Evolutionary conservation across 2,797 vertebrate genomes (phyloP).

Genomic region (Ispidina picta): DNA sequence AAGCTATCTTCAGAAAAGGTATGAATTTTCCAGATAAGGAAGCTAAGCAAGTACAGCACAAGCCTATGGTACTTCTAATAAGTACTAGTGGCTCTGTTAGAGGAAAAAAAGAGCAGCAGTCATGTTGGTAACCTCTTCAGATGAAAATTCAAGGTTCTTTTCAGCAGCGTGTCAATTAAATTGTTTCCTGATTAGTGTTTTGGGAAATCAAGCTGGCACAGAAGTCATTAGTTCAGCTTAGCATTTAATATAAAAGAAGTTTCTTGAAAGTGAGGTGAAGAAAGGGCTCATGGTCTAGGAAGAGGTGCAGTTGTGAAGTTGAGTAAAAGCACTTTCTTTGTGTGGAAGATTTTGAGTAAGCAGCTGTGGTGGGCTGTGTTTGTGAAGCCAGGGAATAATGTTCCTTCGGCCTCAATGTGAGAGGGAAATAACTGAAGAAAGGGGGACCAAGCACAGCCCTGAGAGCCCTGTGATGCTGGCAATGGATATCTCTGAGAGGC

Average conservation of each 20-base stretch:
- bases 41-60: neutral
- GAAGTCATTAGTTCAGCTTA: constrained; percentile 29
- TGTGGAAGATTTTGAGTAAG: neutral
- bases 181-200: constrained; percentile 64
- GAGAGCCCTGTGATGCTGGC: neutral
- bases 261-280: neutral
- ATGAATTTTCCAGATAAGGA: neutral
- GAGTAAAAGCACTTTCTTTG: neutral
- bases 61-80: neutral
- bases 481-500: neutral
- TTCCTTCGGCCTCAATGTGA: neutral
- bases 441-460: neutral
- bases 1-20: neutral
- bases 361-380: neutral
- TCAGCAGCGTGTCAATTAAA: constrained; percentile 46
- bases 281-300: constrained; percentile 6
- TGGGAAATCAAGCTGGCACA: constrained; percentile 46
- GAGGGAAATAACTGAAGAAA: neutral
- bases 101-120: constrained; percentile 15
- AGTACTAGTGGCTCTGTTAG: constrained; percentile 30
- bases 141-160: constrained; percentile 49
- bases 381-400: neutral
- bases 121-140: constrained; percentile 18
- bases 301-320: neutral
- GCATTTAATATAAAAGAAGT: constrained; percentile 55